Evolutionary conservation across 2,888 invertebrate genomes (phyloP).

Genomic region (Sarcophaga variegata): DNA sequence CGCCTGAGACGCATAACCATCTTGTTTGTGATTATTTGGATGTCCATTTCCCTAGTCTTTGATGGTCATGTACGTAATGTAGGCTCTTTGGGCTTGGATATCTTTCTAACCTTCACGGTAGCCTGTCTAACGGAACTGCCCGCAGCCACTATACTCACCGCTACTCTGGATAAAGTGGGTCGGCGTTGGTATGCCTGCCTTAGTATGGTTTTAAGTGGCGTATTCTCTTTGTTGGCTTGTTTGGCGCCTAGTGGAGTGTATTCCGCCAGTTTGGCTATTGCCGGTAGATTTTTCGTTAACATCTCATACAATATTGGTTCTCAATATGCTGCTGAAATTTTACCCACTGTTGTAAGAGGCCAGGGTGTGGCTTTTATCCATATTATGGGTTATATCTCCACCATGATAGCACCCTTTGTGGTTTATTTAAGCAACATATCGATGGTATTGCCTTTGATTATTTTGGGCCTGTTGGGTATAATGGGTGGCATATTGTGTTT

Average conservation of each 20-base stretch:
- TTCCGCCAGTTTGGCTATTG: slow-evolving; percentile 89
- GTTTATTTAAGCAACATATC: slow-evolving; percentile 84
- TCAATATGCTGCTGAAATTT: slow-evolving; percentile 93
- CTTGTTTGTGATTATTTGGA: slow-evolving; percentile 91
- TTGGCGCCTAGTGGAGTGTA: slow-evolving; percentile 88
- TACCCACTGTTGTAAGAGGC: slow-evolving; percentile 93
- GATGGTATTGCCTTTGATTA: slow-evolving; percentile 87
- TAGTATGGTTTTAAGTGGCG: slow-evolving; percentile 90
- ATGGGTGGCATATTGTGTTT: slow-evolving; percentile 88
- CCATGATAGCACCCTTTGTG: slow-evolving; percentile 92
- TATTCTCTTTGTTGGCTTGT: slow-evolving; percentile 90
- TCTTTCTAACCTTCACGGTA: slow-evolving; percentile 90
- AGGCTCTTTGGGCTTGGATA: slow-evolving; percentile 89
- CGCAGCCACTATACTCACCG: slow-evolving; percentile 90
- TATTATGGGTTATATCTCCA: slow-evolving; percentile 93
- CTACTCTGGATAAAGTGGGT: slow-evolving; percentile 89
- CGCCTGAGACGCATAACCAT: slow-evolving; percentile 88
- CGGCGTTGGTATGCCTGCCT: slow-evolving; percentile 92
- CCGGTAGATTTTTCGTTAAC: slow-evolving; percentile 92
- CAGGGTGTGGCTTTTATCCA: slow-evolving; percentile 93
- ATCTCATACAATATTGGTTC: slow-evolving; percentile 95
- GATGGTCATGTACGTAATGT: slow-evolving; percentile 94
- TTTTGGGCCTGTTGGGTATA: slow-evolving; percentile 88
- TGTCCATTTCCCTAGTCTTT: slow-evolving; percentile 91
- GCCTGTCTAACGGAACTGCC: slow-evolving; percentile 92